Evolutionary conservation across 2,888 invertebrate genomes (phyloP), one percentile per base, ranked within the genome.

Genomic region (Spisula subtruncata): DNA sequence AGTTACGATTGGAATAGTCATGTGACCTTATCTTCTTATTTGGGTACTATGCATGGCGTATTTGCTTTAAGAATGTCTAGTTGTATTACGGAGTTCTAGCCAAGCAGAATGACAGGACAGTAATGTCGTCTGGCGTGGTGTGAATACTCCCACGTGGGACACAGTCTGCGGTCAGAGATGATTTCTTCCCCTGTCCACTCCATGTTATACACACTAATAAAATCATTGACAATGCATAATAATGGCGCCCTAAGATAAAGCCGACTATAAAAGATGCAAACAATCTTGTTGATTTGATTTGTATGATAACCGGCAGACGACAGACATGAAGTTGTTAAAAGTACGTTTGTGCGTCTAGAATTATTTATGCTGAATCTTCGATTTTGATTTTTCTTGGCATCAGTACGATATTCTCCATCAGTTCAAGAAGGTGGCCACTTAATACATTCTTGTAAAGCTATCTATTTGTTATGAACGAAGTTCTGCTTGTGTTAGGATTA

Each of bases 51-150:
- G 25, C 25, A 66, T 66, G 12, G 6, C 25, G 25, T n/a, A 25
- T 10, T 66, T n/a, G 25, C 60, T 66, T 66, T 66, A 25, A 66
- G 60, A 25, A 25, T 66, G n/a, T 66, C 12, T 25, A 10, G 60
- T 66, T 66, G 25, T 66, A n/a, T 66, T n/a, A 66, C 60, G 10
- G n/a, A 10, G 5, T 66, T 66, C 10, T 25, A n/a, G 25, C 25
- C 25, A 66, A 66, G 8, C 60, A 66, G 25, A 25, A 66, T 66
- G 60, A 66, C 25, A 25, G 60, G 6, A 25, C 25, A 25, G 25
- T 66, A 66, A 66, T 66, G n/a, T 66, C 60, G 60, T 66, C 60
- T 66, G 60, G 60, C 60, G 8, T 66, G n/a, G 60, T 66, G 60
- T 25, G 60, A 25, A 66, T 25, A 66, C n/a, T 66, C 60, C 60